phyloP scores from a whole-genome alignment of 2,888 invertebrate species.

The Scrobipalpa costella region DNA sequence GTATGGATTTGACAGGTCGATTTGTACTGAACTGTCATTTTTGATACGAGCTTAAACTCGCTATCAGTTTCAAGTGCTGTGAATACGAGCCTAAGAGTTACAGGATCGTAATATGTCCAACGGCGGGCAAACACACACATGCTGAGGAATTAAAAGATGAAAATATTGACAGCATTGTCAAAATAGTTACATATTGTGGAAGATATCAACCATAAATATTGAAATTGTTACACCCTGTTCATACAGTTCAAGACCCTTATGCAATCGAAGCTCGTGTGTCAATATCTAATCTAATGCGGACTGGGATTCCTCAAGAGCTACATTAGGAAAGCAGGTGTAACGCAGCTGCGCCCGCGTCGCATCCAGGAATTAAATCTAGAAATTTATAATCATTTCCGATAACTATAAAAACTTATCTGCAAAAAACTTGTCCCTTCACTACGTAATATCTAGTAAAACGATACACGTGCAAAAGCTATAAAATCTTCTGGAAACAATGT shows the following conservation, averaged over 20 bases:
- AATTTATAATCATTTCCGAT: slow-evolving; percentile 44
- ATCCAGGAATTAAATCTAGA: slow-evolving; percentile 62
- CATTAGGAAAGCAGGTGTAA: slow-evolving; percentile 47
- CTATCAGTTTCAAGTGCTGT: no score
- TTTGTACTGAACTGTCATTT: no score
- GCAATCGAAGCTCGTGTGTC: slow-evolving; percentile 14
- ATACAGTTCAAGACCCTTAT: background rate
- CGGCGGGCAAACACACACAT: no score
- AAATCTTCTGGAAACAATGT: background rate
- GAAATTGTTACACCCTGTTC: background rate
- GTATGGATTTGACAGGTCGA: no score
- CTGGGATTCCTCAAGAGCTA: slow-evolving; percentile 44
- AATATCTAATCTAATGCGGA: slow-evolving; percentile 34
- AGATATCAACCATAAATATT: background rate
- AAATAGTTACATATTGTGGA: no score
- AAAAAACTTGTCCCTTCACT: slow-evolving; percentile 6
- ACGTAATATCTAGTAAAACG: slow-evolving; percentile 1
- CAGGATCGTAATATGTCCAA: no score
- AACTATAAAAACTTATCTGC: slow-evolving; percentile 17
- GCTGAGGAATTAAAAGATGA: no score
- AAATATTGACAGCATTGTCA: no score
- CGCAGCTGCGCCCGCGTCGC: slow-evolving; percentile 58
- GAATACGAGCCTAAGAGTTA: no score
- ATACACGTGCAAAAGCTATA: background rate
- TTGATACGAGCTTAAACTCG: no score